Evolutionary conservation across 2,113 vertebrate species (phyloP).

Genomic region (Pipra filicauda): DNA sequence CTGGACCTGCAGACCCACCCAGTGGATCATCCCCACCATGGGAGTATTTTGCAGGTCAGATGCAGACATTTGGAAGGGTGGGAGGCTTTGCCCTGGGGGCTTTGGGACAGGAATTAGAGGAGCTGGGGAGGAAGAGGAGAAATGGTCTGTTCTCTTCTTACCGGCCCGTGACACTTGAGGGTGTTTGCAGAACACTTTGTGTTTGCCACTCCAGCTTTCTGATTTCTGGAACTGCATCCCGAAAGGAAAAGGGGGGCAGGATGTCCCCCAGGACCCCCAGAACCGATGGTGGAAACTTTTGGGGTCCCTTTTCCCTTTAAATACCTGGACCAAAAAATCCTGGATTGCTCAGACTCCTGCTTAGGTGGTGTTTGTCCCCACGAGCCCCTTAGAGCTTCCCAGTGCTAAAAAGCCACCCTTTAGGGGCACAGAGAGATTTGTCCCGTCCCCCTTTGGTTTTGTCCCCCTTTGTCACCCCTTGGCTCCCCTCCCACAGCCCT

Average conservation of each 20-base stretch:
- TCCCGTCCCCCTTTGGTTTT: neutral
- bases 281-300: neutral
- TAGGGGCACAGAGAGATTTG: neutral
- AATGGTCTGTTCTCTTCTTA: neutral
- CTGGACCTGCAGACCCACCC: neutral
- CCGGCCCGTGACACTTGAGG: neutral
- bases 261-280: neutral
- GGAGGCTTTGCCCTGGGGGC: neutral
- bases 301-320: neutral
- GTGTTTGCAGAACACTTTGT: neutral
- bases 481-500: neutral
- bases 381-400: neutral
- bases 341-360: neutral
- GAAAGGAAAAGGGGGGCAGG: neutral
- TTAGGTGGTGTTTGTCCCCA: fast-evolving
- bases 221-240: neutral
- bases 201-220: neutral
- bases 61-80: neutral
- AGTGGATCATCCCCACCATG: neutral
- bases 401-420: neutral
- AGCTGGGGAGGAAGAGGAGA: neutral
- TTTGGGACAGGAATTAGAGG: neutral
- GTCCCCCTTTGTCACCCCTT: neutral
- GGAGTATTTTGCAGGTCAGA: neutral
- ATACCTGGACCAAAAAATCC: fast-evolving